Conservation (phyloP, 2,113 vertebrate genomes). For the Oryctolagus cuniculus region DNA sequence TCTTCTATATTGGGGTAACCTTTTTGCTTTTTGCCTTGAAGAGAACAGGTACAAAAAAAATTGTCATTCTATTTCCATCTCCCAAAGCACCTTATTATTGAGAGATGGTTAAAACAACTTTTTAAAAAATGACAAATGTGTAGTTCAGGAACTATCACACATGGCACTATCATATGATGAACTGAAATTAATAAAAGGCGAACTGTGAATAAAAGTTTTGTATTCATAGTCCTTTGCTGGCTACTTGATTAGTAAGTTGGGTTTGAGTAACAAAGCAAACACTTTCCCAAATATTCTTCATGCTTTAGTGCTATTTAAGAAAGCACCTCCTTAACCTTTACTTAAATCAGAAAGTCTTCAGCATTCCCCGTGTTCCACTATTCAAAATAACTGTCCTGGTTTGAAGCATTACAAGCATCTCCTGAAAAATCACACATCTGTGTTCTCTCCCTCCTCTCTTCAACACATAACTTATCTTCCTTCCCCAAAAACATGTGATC, state of each 20-base stretch:
- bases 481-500: neutral
- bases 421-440: neutral
- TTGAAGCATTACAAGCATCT: neutral
- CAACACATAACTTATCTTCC: neutral
- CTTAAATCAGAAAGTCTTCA: neutral
- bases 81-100: constrained; percentile 35
- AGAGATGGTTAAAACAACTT: neutral
- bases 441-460: neutral
- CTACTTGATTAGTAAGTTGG: neutral
- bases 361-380: neutral
- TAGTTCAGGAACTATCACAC: constrained; percentile 38
- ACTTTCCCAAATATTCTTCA: constrained; percentile 21
- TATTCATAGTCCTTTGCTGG: neutral
- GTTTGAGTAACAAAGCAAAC: constrained; percentile 44
- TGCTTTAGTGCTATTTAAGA: constrained; percentile 32
- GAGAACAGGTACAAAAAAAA: constrained; percentile 27
- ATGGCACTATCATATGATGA: constrained; percentile 54
- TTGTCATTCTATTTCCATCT: constrained; percentile 9
- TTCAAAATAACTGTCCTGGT: neutral
- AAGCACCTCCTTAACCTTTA: constrained; percentile 13
- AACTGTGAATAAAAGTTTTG: constrained; percentile 18
- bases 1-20: neutral
- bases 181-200: constrained; percentile 25
- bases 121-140: neutral
- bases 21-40: constrained; percentile 22